Evolutionary conservation across 2,888 invertebrate species (phyloP).

Genomic region (Mechanitis messenoides): DNA sequence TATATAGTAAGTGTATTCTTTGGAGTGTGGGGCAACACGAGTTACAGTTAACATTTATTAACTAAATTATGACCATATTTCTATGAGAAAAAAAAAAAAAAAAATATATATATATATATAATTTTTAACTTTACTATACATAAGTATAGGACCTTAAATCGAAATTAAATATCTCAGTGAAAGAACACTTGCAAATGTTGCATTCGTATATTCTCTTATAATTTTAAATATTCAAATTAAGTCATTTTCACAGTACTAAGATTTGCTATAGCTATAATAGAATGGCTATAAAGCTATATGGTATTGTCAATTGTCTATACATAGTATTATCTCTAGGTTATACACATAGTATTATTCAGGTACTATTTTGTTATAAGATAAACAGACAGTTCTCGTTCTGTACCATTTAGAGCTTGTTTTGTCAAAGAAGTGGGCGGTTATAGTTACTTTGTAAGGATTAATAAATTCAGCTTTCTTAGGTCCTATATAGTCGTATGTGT

Average conservation of each 20-base stretch:
- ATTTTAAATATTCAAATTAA: neutral
- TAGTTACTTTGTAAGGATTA: conserved; percentile 23
- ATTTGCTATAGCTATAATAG: neutral
- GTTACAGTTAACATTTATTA: too few species aligned
- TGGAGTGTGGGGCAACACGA: too few species aligned
- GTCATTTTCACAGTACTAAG: neutral
- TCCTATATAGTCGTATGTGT: neutral
- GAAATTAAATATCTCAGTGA: too few species aligned
- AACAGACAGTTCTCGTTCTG: conserved; percentile 24
- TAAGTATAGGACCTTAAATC: too few species aligned
- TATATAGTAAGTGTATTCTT: too few species aligned
- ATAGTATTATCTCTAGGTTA: conserved; percentile 23
- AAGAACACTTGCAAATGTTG: too few species aligned
- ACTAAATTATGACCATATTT: too few species aligned
- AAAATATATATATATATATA: too few species aligned
- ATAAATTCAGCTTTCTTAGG: neutral
- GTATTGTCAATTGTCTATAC: conserved; percentile 22
- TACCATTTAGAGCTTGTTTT: conserved; percentile 23
- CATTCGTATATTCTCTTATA: neutral
- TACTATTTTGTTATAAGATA: conserved; percentile 26
- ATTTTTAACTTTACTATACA: too few species aligned
- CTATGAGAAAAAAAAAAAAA: too few species aligned
- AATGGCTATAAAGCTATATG: neutral
- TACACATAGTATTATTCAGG: conserved; percentile 15
- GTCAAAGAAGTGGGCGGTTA: conserved; percentile 24